Conservation (phyloP, 2,888 invertebrate species). For the Leucozona laternaria region DNA sequence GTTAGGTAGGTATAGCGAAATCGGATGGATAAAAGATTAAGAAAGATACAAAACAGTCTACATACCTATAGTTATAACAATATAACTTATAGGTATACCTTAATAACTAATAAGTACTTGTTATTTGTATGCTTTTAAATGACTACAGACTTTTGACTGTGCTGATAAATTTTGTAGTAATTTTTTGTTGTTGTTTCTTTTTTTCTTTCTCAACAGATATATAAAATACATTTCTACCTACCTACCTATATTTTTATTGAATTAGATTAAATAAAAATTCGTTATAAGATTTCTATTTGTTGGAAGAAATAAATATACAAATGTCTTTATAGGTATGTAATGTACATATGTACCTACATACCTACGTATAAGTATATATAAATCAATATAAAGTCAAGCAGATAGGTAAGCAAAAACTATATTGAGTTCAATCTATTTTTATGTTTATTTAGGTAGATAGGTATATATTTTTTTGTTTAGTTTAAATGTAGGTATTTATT, state of each 20-base stretch:
- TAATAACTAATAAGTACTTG: too few species aligned
- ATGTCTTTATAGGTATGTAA: too few species aligned
- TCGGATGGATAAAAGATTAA: constrained; percentile 37
- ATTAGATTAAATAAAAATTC: constrained; percentile 43
- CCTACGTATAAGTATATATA: neutral
- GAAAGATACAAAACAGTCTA: constrained; percentile 29
- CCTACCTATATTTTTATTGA: constrained; percentile 20
- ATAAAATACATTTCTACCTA: neutral
- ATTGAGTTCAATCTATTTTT: constrained; percentile 9
- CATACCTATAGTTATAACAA: neutral
- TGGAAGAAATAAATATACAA: neutral
- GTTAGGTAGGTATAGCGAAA: too few species aligned
- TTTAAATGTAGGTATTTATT: neutral
- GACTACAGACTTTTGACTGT: constrained; percentile 21
- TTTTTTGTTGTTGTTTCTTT: constrained; percentile 9
- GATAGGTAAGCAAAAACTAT: constrained; percentile 7
- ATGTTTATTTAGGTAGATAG: neutral
- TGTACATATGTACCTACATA: neutral
- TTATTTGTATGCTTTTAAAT: neutral
- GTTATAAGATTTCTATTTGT: constrained; percentile 35
- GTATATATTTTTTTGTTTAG: neutral
- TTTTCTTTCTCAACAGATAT: constrained; percentile 21
- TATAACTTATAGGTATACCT: too few species aligned
- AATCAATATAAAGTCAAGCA: neutral
- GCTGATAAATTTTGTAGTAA: constrained; percentile 55